phyloP scores from a whole-genome alignment of 1,140 invertebrate genomes.

The Melitaea cinxia region DNA sequence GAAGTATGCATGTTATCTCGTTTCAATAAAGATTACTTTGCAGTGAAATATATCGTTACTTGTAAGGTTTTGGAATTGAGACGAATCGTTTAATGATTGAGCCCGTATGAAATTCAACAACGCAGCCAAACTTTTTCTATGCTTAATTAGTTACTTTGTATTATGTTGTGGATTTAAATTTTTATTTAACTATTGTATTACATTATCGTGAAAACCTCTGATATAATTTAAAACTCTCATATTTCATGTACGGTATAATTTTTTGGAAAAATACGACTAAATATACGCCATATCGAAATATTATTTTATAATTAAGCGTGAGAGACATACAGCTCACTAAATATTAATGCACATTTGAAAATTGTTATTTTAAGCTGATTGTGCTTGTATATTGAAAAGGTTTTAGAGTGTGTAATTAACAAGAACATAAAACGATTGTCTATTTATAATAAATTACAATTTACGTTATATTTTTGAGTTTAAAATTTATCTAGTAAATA shows the following conservation, averaged over 20 bases:
- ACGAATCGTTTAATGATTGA: neutral
- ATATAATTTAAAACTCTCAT: neutral
- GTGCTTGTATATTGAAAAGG: neutral
- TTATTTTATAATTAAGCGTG: too few species aligned
- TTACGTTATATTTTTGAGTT: too few species aligned
- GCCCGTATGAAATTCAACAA: conserved; percentile 5
- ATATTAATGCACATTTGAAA: neutral
- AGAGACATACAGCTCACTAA: neutral
- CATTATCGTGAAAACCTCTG: neutral
- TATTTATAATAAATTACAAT: too few species aligned
- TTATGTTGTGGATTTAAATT: neutral
- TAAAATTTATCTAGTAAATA: too few species aligned
- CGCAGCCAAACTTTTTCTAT: neutral
- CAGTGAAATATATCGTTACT: neutral
- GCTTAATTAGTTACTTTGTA: conserved; percentile 7
- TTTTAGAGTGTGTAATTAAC: neutral
- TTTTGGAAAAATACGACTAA: too few species aligned
- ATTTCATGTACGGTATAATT: neutral
- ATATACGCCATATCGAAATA: too few species aligned
- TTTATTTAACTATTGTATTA: neutral
- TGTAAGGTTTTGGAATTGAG: neutral
- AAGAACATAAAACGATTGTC: too few species aligned
- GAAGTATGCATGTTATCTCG: neutral
- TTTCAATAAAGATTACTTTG: neutral
- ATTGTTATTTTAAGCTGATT: neutral